These are phyloP conservation scores for Pseudotriccus pelzelni DNA, from an alignment of 2,797 vertebrate genomes.

Conservation along the genomic window DNA sequence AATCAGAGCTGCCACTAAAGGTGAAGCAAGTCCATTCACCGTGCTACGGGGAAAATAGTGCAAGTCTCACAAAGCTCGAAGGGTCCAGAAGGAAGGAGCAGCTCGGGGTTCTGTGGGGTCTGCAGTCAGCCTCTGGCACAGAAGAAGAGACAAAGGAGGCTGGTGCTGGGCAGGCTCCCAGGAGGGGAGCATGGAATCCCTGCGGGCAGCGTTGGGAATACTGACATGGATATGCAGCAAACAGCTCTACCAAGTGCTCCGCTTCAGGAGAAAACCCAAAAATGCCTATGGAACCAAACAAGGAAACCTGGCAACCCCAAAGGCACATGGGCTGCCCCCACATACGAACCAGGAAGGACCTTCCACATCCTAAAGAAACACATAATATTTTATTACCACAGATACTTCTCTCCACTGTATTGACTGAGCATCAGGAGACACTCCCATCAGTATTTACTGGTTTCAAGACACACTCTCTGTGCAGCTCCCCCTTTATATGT, in stretches of 20 bases:
- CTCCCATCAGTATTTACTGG: not conserved
- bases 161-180: not conserved
- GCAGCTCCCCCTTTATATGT: not conserved
- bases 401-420: not conserved
- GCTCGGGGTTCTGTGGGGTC: not conserved
- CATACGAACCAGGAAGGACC: fast-evolving
- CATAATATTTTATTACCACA: not conserved
- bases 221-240: not conserved
- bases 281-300: not conserved
- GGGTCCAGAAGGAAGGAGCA: not conserved
- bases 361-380: not conserved
- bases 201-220: not conserved
- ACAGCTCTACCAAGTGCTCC: not conserved
- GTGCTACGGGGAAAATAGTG: not conserved
- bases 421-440: not conserved
- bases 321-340: not conserved
- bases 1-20: not conserved
- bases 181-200: not conserved
- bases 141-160: not conserved
- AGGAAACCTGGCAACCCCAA: not conserved
- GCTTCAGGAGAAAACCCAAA: not conserved
- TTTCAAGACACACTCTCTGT: not conserved
- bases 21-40: not conserved
- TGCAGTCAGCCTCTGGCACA: not conserved
- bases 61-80: not conserved